These are phyloP conservation scores for Drosophila mulleri DNA, from an alignment of 2,888 invertebrate species.

Conservation along the genomic window DNA sequence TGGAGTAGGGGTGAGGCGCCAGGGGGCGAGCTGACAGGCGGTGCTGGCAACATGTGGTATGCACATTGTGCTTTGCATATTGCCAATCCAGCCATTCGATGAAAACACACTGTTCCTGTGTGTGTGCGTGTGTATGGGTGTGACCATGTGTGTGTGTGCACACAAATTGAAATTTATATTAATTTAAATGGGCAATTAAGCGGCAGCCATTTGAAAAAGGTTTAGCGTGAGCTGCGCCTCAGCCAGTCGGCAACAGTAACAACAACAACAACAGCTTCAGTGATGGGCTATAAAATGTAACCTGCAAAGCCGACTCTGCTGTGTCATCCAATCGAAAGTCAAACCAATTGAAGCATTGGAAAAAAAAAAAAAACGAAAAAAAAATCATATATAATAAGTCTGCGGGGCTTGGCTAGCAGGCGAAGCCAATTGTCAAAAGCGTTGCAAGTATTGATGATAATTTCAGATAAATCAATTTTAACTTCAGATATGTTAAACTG, in stretches of 20 bases:
- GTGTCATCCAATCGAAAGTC: slow-evolving; percentile 69
- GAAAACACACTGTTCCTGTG: slow-evolving; percentile 14
- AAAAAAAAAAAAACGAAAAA: neutral
- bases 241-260: slow-evolving; percentile 8
- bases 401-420: slow-evolving; percentile 27
- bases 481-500: neutral
- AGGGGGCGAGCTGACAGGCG: slow-evolving; percentile 5
- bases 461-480: slow-evolving; percentile 16
- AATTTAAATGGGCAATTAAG: slow-evolving; percentile 78
- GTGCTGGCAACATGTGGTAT: slow-evolving; percentile 70
- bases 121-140: slow-evolving; percentile 25
- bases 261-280: neutral
- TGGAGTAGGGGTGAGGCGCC: slow-evolving; percentile 2
- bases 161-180: slow-evolving; percentile 78
- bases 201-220: slow-evolving; percentile 68
- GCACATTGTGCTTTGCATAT: slow-evolving; percentile 69
- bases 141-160: slow-evolving; percentile 27
- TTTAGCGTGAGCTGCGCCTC: slow-evolving; percentile 56
- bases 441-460: slow-evolving; percentile 28
- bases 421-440: slow-evolving; percentile 22
- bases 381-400: neutral
- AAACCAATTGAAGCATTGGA: slow-evolving; percentile 35
- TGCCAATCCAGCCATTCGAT: slow-evolving; percentile 52
- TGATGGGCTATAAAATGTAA: slow-evolving; percentile 48
- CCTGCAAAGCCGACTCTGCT: slow-evolving; percentile 38